Evolutionary conservation across 2,888 invertebrate species (phyloP).

Genomic region (Achlya flavicornis): DNA sequence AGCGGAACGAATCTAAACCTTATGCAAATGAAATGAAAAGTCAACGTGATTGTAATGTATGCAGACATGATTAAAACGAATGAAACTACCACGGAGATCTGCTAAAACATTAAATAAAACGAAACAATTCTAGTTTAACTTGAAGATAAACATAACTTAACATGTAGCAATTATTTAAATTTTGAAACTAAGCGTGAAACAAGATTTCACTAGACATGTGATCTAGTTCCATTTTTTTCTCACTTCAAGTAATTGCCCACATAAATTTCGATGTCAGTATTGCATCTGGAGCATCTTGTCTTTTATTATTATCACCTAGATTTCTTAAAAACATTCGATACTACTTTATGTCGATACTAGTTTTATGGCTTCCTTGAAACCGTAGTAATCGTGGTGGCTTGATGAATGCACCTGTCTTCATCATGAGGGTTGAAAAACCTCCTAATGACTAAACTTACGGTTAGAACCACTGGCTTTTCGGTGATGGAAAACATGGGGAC

Average conservation of each 20-base stretch:
- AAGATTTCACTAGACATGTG: not conserved
- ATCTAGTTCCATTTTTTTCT: not conserved
- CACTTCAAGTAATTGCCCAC: not conserved
- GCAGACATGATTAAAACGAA: not conserved
- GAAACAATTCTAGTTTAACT: not conserved
- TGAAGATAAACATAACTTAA: not conserved
- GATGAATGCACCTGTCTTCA: too few species aligned
- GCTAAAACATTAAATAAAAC: not conserved
- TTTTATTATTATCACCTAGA: too few species aligned
- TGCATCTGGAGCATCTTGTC: too few species aligned
- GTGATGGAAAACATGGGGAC: too few species aligned
- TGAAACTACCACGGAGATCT: not conserved
- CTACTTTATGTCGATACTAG: too few species aligned
- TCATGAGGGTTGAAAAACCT: too few species aligned
- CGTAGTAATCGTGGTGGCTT: too few species aligned
- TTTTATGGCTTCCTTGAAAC: too few species aligned
- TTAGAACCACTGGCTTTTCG: too few species aligned
- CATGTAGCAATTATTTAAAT: not conserved
- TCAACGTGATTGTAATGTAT: not conserved
- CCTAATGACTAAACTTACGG: too few species aligned
- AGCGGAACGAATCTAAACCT: not conserved
- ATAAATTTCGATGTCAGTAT: too few species aligned
- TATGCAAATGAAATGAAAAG: not conserved
- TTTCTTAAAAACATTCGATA: too few species aligned
- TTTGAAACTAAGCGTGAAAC: not conserved